Evolutionary conservation across 2,113 vertebrate species (phyloP).

Genomic region (Pterocles burchelli): DNA sequence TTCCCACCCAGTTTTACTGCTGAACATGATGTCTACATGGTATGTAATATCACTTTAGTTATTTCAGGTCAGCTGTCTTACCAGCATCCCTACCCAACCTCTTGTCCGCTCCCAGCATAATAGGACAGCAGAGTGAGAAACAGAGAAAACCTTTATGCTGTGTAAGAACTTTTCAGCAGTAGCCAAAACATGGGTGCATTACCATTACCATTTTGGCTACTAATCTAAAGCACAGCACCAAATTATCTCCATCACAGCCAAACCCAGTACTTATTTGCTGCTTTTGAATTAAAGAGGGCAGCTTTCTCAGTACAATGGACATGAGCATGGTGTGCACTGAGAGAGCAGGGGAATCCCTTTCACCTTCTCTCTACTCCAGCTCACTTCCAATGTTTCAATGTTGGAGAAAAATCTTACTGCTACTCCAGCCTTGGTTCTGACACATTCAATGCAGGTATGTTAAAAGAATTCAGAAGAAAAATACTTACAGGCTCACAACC

Average conservation of each 20-base stretch:
- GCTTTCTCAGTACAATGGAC: not conserved
- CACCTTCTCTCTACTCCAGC: not conserved
- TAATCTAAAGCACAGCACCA: not conserved
- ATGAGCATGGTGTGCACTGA: not conserved
- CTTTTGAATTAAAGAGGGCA: not conserved
- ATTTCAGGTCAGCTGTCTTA: not conserved
- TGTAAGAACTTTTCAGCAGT: not conserved
- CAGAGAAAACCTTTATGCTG: not conserved
- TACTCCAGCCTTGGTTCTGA: not conserved
- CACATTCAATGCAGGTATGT: not conserved
- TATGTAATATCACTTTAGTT: not conserved
- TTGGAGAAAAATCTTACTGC: not conserved
- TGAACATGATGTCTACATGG: not conserved
- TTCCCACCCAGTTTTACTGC: not conserved
- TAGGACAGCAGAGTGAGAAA: not conserved
- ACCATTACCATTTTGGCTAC: not conserved
- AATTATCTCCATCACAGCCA: not conserved
- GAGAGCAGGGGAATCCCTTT: not conserved
- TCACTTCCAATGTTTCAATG: not conserved
- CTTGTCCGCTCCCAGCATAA: accelerated
- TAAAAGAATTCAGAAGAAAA: not conserved
- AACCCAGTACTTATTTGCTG: not conserved
- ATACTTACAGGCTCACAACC: not conserved
- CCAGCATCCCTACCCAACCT: no score
- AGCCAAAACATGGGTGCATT: not conserved